These are phyloP conservation scores for Cyclina sinensis DNA, from an alignment of 1,140 invertebrate species.

Conservation along the genomic window DNA sequence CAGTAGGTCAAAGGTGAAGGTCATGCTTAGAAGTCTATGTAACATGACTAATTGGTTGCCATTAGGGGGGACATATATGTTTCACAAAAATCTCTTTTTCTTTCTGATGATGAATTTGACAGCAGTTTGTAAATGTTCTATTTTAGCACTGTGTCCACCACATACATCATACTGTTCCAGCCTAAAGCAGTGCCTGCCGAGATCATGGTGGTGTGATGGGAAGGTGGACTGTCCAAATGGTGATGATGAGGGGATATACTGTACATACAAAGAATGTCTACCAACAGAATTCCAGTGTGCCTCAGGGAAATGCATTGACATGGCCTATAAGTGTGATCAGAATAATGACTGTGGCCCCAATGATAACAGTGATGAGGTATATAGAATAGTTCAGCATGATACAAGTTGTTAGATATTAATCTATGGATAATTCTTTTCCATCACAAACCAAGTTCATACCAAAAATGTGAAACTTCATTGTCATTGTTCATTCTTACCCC, in stretches of 20 bases:
- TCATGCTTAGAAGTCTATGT: too few species aligned
- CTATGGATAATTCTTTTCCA: too few species aligned
- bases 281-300: background rate
- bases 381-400: too few species aligned
- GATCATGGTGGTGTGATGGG: conserved; percentile 50
- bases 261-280: conserved; percentile 36
- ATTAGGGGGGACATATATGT: too few species aligned
- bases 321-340: background rate
- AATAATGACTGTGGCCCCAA: conserved; percentile 10
- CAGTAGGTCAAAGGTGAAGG: too few species aligned
- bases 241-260: conserved; percentile 48
- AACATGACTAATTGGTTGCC: too few species aligned
- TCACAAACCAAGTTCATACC: too few species aligned
- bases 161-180: conserved; percentile 25
- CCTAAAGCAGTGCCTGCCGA: background rate
- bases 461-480: too few species aligned
- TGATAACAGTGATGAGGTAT: conserved; percentile 56
- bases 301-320: conserved; percentile 42
- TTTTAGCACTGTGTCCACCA: conserved; percentile 42
- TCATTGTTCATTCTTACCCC: too few species aligned
- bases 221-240: conserved; percentile 38
- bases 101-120: too few species aligned
- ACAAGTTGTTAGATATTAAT: too few species aligned
- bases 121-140: background rate
- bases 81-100: too few species aligned